Evolutionary conservation across 35 echinoderm and acorn worm genomes (phyloP), one percentile per base, ranked within the genome.

Genomic region (Heliocidaris erythrogramma): DNA sequence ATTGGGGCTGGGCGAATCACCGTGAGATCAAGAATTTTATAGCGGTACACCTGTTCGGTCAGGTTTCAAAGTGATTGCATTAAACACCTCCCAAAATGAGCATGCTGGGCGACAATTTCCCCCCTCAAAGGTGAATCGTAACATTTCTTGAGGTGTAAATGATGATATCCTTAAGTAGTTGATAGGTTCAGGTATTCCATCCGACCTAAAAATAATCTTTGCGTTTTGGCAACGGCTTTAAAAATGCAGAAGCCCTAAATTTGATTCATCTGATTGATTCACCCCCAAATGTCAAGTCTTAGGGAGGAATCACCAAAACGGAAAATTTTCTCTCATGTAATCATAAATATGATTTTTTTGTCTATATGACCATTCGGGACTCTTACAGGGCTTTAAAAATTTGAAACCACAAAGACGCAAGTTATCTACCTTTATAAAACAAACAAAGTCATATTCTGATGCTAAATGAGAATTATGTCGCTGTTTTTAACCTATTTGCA

Each of bases 61-160:
- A 78, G 65, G 65, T 78, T 78, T 78, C 65, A 78, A 78, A 78
- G 65, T n/a, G 65, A 78, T 78, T 78, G 65, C 65, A 78, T 78
- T 78, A 78, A 78, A 78, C 65, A 78, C 65, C 65, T 78, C 65
- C 65, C 65, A 17, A 78, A 78, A 78, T 78, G 65, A 78, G 65
- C 65, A 78, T n/a, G 65, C 65, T 78, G 65, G 18, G 65, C 8
- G 65, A 78, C 65, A 24, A n/a, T 78, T 78, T 78, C 65, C 65
- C 35, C 65, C 65, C 65, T 78, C 65, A 78, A 78, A 78, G 65
- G 21, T 78, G 27, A 78, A 78, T 78, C 65, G 65, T n/a, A 78
- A 78, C 65, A 78, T 78, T 78, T 78, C 65, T 78, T 18, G 24
- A 78, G 18, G 6, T 78, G 21, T 78, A 21, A n/a, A 78, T 78